These are phyloP conservation scores for Isichthys henryi DNA, from an alignment of 2,113 vertebrate genomes.

Conservation along the genomic window DNA sequence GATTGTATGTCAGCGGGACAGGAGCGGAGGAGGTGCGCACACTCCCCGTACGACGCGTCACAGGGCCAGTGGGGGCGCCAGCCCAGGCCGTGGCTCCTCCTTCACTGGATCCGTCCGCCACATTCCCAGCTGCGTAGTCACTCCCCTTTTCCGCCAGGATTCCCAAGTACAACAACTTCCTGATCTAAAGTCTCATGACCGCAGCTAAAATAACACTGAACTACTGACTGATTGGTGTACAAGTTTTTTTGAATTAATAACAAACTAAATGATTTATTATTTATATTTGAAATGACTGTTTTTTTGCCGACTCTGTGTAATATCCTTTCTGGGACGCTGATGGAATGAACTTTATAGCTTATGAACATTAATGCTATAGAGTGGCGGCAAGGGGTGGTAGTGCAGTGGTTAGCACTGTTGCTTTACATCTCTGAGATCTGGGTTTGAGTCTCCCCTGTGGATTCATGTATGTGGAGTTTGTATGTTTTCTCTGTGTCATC, in stretches of 20 bases:
- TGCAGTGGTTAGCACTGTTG: background rate
- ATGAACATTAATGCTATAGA: background rate
- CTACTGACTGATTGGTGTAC: background rate
- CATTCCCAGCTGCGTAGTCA: background rate
- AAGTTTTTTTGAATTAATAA: background rate
- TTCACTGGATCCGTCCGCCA: background rate
- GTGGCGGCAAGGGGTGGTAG: background rate
- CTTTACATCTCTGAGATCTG: background rate
- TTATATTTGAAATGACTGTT: background rate
- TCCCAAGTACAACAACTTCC: background rate
- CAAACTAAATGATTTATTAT: background rate
- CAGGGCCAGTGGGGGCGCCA: background rate
- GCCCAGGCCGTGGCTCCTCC: background rate
- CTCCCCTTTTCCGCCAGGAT: background rate
- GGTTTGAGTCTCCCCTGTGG: background rate
- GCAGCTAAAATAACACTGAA: background rate
- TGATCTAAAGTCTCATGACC: background rate
- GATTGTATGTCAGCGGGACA: background rate
- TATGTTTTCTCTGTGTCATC: background rate
- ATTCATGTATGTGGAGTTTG: background rate
- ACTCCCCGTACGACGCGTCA: background rate
- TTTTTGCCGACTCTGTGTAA: background rate
- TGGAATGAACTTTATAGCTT: background rate
- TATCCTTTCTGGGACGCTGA: background rate
- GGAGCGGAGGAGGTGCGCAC: background rate